A percentile compares a stretch with the other conserved stretches of the same genome.
Conservation (phyloP, 2,113 vertebrate species). For the Potamarius usumacintae region DNA sequence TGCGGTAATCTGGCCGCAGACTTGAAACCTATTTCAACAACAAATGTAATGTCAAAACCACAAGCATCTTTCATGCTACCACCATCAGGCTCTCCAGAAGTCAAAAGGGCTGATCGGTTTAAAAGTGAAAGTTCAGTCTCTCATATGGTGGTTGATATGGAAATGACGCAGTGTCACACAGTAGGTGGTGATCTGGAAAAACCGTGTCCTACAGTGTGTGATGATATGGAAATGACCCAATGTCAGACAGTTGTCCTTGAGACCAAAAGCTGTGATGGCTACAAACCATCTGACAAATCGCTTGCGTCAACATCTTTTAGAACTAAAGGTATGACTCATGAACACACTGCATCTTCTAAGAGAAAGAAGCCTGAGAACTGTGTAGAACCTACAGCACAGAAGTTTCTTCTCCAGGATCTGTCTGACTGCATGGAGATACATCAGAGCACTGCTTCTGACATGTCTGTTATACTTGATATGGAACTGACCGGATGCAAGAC, state of each 20-base stretch:
- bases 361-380: conserved; percentile 6
- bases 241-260: conserved; percentile 43
- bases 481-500: conserved; percentile 52
- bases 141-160: conserved; percentile 55
- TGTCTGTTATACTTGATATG: conserved; percentile 51
- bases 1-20: conserved; percentile 46
- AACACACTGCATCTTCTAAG: conserved; percentile 3
- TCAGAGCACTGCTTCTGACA: background rate
- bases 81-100: background rate
- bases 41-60: conserved; percentile 39
- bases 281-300: background rate
- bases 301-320: background rate
- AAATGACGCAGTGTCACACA: conserved; percentile 25
- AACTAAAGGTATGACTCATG: conserved; percentile 16
- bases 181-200: background rate
- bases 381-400: conserved; percentile 14
- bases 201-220: background rate
- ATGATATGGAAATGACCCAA: conserved; percentile 60
- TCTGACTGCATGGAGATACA: conserved; percentile 12
- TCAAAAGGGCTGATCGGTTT: background rate
- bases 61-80: conserved; percentile 23
- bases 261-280: conserved; percentile 3
- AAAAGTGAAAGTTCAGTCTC: background rate
- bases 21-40: conserved; percentile 12
- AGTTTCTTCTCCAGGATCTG: background rate